A percentile compares a stretch with the other conserved stretches of the same genome.
phyloP scores from a whole-genome alignment of 1,140 invertebrate genomes.

The Eufriesea mexicana region DNA sequence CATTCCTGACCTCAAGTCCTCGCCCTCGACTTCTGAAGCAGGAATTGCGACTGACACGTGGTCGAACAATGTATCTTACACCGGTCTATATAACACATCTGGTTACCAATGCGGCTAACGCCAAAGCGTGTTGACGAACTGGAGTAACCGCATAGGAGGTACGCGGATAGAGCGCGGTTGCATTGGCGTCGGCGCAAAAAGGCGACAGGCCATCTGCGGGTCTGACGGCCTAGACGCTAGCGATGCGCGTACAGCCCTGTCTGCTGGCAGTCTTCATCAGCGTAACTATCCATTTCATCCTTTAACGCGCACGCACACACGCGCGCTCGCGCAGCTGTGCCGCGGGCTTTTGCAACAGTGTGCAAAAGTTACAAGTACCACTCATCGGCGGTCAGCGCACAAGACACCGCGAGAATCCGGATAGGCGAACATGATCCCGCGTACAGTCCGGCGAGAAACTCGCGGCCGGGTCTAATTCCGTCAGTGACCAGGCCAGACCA shows the following conservation, averaged over 20 bases:
- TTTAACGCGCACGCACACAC: background rate
- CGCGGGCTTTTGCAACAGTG: conserved; percentile 63
- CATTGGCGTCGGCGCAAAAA: background rate
- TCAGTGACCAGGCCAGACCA: conserved; percentile 4
- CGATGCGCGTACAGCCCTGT: background rate
- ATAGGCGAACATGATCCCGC: background rate
- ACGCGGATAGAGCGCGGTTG: too few relatives aligned
- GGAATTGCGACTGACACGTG: too few relatives aligned
- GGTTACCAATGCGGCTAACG: too few relatives aligned
- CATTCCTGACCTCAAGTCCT: too few relatives aligned
- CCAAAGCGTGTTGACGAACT: too few relatives aligned
- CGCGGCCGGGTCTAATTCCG: conserved; percentile 23
- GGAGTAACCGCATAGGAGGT: too few relatives aligned
- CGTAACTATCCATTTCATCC: conserved; percentile 30
- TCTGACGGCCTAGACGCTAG: background rate
- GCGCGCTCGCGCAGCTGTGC: background rate
- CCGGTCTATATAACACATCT: too few relatives aligned
- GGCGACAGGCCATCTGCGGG: background rate
- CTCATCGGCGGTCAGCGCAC: conserved; percentile 48
- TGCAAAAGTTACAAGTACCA: conserved; percentile 65
- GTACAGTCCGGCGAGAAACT: conserved; percentile 52
- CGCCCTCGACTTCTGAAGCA: too few relatives aligned
- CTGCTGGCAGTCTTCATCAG: conserved; percentile 29
- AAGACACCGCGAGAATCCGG: conserved; percentile 26
- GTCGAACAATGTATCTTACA: too few relatives aligned